These are phyloP conservation scores for Paedocypris micromegethes DNA, from an alignment of 2,797 vertebrate genomes.

Conservation along the genomic window DNA sequence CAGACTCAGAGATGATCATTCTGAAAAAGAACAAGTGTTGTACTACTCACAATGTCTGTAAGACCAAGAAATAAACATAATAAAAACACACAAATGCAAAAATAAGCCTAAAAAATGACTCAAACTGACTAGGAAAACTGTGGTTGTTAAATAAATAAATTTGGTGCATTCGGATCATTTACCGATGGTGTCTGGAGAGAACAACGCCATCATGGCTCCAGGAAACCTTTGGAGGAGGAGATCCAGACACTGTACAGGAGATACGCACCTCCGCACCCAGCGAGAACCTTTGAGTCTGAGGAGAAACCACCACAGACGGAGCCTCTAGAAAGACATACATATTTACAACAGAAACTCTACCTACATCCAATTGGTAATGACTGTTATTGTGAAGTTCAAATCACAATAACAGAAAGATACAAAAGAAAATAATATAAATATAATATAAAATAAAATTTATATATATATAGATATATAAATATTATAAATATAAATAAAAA, in stretches of 20 bases:
- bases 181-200: slow-evolving; percentile 76
- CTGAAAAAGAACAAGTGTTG: slow-evolving; percentile 58
- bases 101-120: too few species aligned
- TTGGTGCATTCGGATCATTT: slow-evolving; percentile 20
- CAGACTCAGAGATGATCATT: slow-evolving; percentile 64
- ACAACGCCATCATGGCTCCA: slow-evolving; percentile 78
- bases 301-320: slow-evolving; percentile 73
- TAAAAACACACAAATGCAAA: too few species aligned
- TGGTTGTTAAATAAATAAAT: not conserved
- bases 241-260: slow-evolving; percentile 76
- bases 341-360: not conserved
- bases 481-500: too few species aligned
- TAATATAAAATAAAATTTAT: too few species aligned
- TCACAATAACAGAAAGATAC: too few species aligned
- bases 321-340: slow-evolving; percentile 65
- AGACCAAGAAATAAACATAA: not conserved
- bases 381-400: too few species aligned
- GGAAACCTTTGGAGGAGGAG: slow-evolving; percentile 68
- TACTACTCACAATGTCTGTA: not conserved
- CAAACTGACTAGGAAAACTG: not conserved
- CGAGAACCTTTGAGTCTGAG: slow-evolving; percentile 69
- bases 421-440: too few species aligned
- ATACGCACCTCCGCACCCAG: slow-evolving; percentile 76
- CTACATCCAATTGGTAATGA: too few species aligned
- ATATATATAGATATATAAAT: too few species aligned